These are phyloP conservation scores for Herpailurus yagouaroundi DNA, from an alignment of 2,113 vertebrate species.

Conservation along the genomic window DNA sequence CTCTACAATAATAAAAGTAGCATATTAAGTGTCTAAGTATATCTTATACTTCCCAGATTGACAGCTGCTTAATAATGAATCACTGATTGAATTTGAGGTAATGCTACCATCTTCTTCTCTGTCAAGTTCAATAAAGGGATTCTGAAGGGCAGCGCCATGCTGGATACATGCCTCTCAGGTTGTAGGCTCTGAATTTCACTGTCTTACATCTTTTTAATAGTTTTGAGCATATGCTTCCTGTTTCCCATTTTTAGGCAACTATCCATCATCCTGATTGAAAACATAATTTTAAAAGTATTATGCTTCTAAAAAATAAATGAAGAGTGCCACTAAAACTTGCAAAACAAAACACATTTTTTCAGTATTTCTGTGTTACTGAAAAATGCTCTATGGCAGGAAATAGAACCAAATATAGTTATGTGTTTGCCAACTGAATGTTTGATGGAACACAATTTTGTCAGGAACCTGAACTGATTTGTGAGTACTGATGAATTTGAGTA, in stretches of 20 bases:
- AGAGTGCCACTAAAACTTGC: slow-evolving; percentile 1
- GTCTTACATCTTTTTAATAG: neutral
- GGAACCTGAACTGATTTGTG: slow-evolving; percentile 6
- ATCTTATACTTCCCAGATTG: neutral
- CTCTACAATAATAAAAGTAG: neutral
- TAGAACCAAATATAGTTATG: neutral
- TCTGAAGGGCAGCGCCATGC: neutral
- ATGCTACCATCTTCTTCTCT: neutral
- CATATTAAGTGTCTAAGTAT: neutral
- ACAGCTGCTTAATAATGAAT: neutral
- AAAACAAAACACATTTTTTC: slow-evolving; percentile 46
- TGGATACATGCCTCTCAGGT: neutral
- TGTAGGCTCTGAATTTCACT: neutral
- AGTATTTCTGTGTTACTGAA: neutral
- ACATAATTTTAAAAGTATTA: slow-evolving; percentile 55
- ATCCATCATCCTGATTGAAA: slow-evolving; percentile 62
- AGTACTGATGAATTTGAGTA: neutral
- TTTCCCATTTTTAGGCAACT: slow-evolving; percentile 51
- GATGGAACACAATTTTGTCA: neutral
- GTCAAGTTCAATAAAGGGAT: neutral
- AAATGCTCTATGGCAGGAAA: neutral
- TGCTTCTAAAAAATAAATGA: slow-evolving; percentile 59
- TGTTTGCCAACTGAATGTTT: slow-evolving; percentile 23
- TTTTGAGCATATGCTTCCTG: slow-evolving; percentile 4
- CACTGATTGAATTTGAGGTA: neutral